Evolutionary conservation across 2,113 vertebrate genomes (phyloP).

Genomic region (Oncorhynchus clarkii): DNA sequence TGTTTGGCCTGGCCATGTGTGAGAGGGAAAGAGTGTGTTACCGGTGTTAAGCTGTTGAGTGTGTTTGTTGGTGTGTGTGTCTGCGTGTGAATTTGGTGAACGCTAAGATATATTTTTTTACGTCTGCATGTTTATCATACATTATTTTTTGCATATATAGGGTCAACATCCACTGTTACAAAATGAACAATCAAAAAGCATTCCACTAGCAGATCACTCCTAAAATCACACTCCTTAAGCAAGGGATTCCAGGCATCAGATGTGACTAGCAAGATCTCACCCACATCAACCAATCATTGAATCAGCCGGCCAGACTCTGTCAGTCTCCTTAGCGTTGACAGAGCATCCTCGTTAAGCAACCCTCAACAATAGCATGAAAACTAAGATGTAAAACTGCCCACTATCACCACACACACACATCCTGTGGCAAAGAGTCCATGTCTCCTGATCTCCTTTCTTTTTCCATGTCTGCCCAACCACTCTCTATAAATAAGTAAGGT

Average conservation of each 20-base stretch:
- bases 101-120: too few relatives aligned
- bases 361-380: background rate
- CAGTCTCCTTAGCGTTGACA: background rate
- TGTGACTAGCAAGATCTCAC: background rate
- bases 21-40: background rate
- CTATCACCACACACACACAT: background rate
- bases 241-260: too few relatives aligned
- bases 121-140: too few relatives aligned
- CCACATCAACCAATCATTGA: background rate
- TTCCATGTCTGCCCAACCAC: slow-evolving; percentile 36
- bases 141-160: too few relatives aligned
- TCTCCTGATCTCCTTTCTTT: too few relatives aligned
- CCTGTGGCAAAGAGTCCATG: too few relatives aligned
- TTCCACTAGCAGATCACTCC: too few relatives aligned
- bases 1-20: background rate
- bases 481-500: slow-evolving; percentile 54
- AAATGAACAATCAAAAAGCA: background rate
- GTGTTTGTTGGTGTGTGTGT: too few relatives aligned
- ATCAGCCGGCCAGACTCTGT: background rate
- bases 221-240: too few relatives aligned
- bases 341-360: background rate
- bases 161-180: background rate
- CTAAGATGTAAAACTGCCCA: too few relatives aligned
- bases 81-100: too few relatives aligned
- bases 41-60: background rate